phyloP scores from a whole-genome alignment of 2,888 invertebrate genomes.

The Drosophila fulvimacula region DNA sequence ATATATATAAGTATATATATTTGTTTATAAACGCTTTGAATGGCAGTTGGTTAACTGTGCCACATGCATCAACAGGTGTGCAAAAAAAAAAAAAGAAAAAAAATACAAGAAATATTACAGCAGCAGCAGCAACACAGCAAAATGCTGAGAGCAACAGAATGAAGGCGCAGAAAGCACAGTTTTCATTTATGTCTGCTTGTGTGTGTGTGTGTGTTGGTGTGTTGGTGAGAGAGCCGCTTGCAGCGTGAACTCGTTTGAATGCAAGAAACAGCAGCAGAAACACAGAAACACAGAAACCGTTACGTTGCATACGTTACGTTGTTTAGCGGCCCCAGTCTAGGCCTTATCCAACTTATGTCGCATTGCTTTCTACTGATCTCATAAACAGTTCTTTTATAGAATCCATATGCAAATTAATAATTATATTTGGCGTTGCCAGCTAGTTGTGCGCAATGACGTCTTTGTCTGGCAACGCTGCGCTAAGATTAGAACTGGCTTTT shows the following conservation, averaged over 20 bases:
- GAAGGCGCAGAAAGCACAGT: conserved; percentile 46
- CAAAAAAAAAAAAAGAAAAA: conserved; percentile 54
- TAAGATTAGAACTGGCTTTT: conserved; percentile 1
- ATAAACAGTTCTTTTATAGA: conserved; percentile 44
- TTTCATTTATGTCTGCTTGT: conserved; percentile 3
- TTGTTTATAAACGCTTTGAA: conserved; percentile 19
- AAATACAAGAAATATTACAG: conserved; percentile 8
- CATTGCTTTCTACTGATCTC: conserved; percentile 46
- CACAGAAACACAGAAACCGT: conserved; percentile 55
- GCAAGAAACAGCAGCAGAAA: conserved; percentile 18
- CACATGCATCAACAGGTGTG: conserved; percentile 61
- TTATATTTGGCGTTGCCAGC: conserved; percentile 17
- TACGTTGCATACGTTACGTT: conserved; percentile 65
- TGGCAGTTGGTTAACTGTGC: conserved; percentile 46
- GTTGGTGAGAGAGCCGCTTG: conserved; percentile 14
- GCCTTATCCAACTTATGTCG: conserved; percentile 37
- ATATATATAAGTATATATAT: background rate
- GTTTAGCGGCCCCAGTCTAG: conserved; percentile 23
- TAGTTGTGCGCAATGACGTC: conserved; percentile 2
- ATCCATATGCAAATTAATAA: conserved; percentile 33
- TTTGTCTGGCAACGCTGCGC: conserved; percentile 2
- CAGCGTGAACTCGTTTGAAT: conserved; percentile 35
- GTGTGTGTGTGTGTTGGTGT: background rate
- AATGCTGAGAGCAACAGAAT: conserved; percentile 44
- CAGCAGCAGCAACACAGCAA: conserved; percentile 15